These are phyloP conservation scores for Gallinago solitaria DNA, from an alignment of 2,797 vertebrate species.

Conservation along the genomic window DNA sequence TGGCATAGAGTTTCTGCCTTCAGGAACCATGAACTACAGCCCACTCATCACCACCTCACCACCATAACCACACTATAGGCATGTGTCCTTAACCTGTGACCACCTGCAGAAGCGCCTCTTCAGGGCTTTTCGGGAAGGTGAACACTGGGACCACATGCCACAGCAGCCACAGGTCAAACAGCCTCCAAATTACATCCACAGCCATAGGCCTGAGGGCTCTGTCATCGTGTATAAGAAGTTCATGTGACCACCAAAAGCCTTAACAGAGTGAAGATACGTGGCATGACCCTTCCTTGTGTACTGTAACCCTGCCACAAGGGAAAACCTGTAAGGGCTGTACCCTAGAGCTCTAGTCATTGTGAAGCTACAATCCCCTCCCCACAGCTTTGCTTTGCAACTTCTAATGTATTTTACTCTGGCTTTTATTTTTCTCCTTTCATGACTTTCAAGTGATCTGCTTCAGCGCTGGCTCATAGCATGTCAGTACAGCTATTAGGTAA, in stretches of 20 bases:
- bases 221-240: not conserved
- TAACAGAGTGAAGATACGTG: not conserved
- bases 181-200: not conserved
- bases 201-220: not conserved
- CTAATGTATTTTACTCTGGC: not conserved
- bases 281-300: not conserved
- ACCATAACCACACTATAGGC: not conserved
- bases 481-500: not conserved
- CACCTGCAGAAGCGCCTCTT: not conserved
- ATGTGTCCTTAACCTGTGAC: fast-evolving
- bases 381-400: not conserved
- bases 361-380: not conserved
- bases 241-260: not conserved
- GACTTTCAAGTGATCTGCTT: not conserved
- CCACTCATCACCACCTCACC: fast-evolving
- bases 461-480: not conserved
- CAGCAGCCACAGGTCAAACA: not conserved
- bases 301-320: not conserved
- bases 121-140: not conserved
- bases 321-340: not conserved
- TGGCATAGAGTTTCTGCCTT: not conserved
- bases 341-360: not conserved
- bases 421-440: not conserved
- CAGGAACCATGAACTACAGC: not conserved
- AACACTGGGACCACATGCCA: fast-evolving